Evolutionary conservation across 2,113 vertebrate genomes (phyloP).

Genomic region (Microtus ochrogaster): DNA sequence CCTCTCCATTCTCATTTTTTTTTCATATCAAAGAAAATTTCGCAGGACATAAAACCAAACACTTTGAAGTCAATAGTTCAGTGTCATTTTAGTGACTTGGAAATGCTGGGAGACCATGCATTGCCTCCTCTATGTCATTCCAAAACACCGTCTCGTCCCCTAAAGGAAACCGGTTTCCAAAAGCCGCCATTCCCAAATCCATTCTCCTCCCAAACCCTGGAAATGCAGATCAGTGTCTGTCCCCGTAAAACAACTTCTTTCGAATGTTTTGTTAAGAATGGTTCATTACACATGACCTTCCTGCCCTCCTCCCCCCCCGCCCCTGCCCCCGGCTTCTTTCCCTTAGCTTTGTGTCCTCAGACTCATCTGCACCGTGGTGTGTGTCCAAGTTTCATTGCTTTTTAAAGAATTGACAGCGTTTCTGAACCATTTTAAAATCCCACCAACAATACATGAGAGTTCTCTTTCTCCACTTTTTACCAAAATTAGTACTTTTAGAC

Average conservation of each 20-base stretch:
- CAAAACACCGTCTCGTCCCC: not conserved
- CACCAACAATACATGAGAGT: not conserved
- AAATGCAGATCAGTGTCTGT: not conserved
- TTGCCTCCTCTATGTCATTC: not conserved
- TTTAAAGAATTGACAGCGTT: not conserved
- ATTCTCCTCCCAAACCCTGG: not conserved
- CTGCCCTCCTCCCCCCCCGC: too few species aligned
- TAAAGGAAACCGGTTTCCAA: not conserved
- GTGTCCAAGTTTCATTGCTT: not conserved
- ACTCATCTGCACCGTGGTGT: fast-evolving
- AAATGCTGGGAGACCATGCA: too few species aligned
- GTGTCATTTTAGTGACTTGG: not conserved
- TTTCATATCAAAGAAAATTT: not conserved
- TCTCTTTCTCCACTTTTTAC: not conserved
- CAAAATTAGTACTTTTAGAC: not conserved
- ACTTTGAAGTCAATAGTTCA: not conserved
- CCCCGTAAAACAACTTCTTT: not conserved
- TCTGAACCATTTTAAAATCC: not conserved
- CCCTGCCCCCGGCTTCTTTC: not conserved
- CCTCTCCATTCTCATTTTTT: not conserved
- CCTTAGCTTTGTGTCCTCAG: not conserved
- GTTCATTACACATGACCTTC: not conserved
- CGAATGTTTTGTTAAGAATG: not conserved
- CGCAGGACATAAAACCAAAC: not conserved
- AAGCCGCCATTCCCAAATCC: not conserved